Percentiles rank a stretch among this genome's conserved stretches.
phyloP scores from a whole-genome alignment of 2,797 vertebrate species.

The Coendou prehensilis region DNA sequence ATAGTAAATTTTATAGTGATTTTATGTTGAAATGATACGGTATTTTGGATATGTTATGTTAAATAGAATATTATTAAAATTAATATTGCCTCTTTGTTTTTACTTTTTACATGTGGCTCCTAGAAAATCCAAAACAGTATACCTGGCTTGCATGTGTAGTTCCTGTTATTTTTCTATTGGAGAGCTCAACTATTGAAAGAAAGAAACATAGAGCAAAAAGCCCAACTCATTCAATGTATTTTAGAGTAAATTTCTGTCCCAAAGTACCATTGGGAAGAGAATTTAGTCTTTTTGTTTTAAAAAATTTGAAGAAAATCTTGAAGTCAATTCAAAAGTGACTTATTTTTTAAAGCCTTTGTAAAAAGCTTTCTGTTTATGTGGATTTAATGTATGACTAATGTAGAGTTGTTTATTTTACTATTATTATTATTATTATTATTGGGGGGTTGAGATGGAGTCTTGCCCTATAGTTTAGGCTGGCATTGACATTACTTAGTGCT shows the following conservation, averaged over 20 bases:
- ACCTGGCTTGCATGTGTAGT: neutral
- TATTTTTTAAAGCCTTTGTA: slow-evolving; percentile 79
- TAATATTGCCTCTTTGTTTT: neutral
- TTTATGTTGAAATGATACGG: neutral
- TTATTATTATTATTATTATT: neutral
- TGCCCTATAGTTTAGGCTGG: neutral
- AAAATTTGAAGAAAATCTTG: slow-evolving; percentile 70
- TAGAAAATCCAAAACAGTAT: neutral
- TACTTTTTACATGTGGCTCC: neutral
- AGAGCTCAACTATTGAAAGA: neutral
- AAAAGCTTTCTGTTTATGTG: slow-evolving; percentile 63
- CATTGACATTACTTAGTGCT: neutral
- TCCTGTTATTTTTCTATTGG: neutral
- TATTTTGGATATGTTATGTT: neutral
- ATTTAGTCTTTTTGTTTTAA: slow-evolving; percentile 82
- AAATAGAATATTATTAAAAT: neutral
- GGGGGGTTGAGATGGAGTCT: neutral
- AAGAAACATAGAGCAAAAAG: slow-evolving; percentile 52
- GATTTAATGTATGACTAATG: slow-evolving; percentile 25
- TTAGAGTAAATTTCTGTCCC: slow-evolving; percentile 73
- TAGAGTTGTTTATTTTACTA: neutral
- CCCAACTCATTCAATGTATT: slow-evolving; percentile 39
- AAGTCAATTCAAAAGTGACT: slow-evolving; percentile 82
- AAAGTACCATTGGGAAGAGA: slow-evolving; percentile 76
- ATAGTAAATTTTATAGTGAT: neutral